Evolutionary conservation across 2,888 invertebrate genomes (phyloP).

Genomic region (Galeruca laticollis): DNA sequence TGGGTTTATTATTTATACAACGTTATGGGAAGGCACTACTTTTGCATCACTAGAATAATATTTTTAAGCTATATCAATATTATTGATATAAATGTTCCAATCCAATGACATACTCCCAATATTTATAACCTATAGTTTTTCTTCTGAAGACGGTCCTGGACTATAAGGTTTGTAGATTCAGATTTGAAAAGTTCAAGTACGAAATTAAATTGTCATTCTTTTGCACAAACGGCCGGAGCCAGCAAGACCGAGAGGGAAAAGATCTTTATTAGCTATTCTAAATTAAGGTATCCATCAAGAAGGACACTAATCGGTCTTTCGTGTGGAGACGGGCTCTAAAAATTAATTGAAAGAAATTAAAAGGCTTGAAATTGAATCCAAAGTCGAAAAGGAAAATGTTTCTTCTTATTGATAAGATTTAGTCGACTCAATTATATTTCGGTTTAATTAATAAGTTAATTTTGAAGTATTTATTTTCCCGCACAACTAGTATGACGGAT

Average conservation of each 20-base stretch:
- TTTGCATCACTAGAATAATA: too few relatives aligned
- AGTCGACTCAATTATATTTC: not conserved
- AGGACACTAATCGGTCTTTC: slow-evolving; percentile 49
- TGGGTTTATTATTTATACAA: too few relatives aligned
- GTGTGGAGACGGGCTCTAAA: slow-evolving; percentile 41
- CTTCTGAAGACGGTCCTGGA: not conserved
- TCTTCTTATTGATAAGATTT: slow-evolving; percentile 30
- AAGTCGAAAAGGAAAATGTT: slow-evolving; percentile 21
- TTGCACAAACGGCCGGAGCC: slow-evolving; percentile 35
- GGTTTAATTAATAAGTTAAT: too few relatives aligned
- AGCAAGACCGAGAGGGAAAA: slow-evolving; percentile 10
- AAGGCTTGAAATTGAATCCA: slow-evolving; percentile 34
- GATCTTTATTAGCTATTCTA: slow-evolving; percentile 52
- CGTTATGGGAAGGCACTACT: too few relatives aligned
- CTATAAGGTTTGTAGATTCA: slow-evolving; percentile 55
- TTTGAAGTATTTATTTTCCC: too few relatives aligned
- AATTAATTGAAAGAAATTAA: slow-evolving; percentile 45
- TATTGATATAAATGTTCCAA: too few relatives aligned
- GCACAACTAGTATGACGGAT: too few relatives aligned
- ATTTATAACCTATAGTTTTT: too few relatives aligned
- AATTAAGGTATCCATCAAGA: slow-evolving; percentile 56
- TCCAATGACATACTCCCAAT: too few relatives aligned
- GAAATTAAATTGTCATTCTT: slow-evolving; percentile 57
- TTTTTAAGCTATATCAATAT: too few relatives aligned
- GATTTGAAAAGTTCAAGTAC: slow-evolving; percentile 58